Evolutionary conservation across 2,797 vertebrate species (phyloP).

Genomic region (Liparis tanakae): DNA sequence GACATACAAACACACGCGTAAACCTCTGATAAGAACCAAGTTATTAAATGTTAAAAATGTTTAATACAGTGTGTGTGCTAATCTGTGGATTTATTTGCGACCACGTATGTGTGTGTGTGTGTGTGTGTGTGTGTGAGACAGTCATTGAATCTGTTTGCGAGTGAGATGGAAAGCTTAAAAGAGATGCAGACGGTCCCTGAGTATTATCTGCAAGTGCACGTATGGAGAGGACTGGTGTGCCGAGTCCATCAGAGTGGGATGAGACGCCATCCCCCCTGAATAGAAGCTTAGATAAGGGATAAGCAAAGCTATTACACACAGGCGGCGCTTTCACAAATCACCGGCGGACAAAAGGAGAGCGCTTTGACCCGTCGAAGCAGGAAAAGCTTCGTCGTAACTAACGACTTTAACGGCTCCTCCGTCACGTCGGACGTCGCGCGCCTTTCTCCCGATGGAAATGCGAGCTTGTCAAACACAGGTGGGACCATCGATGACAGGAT

Average conservation of each 20-base stretch:
- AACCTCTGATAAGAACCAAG: constrained; percentile 55
- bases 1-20: not conserved
- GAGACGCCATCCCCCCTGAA: constrained; percentile 61
- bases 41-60: constrained; percentile 38
- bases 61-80: constrained; percentile 39
- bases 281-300: constrained; percentile 53
- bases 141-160: constrained; percentile 26
- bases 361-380: constrained; percentile 16
- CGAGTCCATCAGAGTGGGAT: constrained; percentile 56
- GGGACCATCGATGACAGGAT: not conserved
- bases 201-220: constrained; percentile 30
- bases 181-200: constrained; percentile 5
- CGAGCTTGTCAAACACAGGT: not conserved
- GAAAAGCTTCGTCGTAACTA: not conserved
- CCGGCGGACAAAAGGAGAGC: constrained; percentile 18
- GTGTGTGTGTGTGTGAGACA: constrained; percentile 22
- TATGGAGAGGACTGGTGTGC: constrained; percentile 15
- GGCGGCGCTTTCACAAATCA: constrained; percentile 37
- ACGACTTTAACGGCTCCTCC: not conserved
- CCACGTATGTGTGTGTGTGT: constrained; percentile 21
- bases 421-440: constrained; percentile 9
- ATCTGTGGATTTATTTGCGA: constrained; percentile 48
- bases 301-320: constrained; percentile 55
- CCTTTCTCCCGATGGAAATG: constrained; percentile 6
- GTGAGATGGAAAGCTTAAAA: constrained; percentile 9